Evolutionary conservation across 2,113 vertebrate genomes (phyloP), one percentile per base, ranked within the genome.

Genomic region (Uropsilus gracilis): DNA sequence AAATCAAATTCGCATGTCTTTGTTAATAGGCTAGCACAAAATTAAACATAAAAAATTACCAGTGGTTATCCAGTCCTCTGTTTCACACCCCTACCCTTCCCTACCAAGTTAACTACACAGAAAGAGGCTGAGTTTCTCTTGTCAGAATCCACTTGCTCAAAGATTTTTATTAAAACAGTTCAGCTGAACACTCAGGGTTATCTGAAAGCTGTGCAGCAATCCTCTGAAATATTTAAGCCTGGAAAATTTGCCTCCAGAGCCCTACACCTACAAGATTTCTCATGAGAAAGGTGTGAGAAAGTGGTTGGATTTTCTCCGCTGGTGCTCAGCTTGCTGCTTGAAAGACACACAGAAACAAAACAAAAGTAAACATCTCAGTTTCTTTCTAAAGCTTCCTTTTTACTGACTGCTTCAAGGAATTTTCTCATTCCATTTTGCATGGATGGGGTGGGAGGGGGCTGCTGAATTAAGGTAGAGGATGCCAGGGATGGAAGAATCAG

Each of bases 161-260:
- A 82, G 30, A 28, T 55, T 88, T 96, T 86, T 71, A 91, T 87
- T 94, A 82, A 86, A 78, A 64, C 61, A 42, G 26, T 95, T 95
- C 63, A 69, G 24, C 57, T 14, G 50, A 86, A 91, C 39, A 82
- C 50, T 63, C 11, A n/a, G 14, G 34, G 77, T 80, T 88, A 63
- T 28, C 63, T 64, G 50, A 92, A 85, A 80, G 73, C 30, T 73
- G 77, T 9, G 9, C 30, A 32, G 10, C 0, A 4, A 66, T 5
- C 20, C 69, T 89, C 44, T 61, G 89, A 92, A 92, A 88, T 86
- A 87, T 53, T 71, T 61, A 91, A 72, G 2, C 18, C 14, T 84
- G n/a, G 50, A 66, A 66, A 69, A 63, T 14, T 68, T 89, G 63
- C 5, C 10, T 69, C 48, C 48, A 46, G 48, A 82, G 85, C n/a